Evolutionary conservation across 2,797 vertebrate genomes (phyloP).

Genomic region (Cossypha caffra): DNA sequence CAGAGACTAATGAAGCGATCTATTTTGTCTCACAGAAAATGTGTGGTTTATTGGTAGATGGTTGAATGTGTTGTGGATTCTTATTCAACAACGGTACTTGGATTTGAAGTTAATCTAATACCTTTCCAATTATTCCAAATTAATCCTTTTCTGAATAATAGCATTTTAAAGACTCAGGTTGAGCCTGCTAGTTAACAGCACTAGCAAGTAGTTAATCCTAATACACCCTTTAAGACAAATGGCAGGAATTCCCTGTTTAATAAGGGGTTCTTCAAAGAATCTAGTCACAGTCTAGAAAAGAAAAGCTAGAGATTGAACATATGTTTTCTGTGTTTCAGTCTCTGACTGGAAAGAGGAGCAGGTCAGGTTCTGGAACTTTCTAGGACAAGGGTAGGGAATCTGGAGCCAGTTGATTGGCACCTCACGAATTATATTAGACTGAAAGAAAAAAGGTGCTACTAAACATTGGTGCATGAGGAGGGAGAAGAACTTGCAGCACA

Average conservation of each 20-base stretch:
- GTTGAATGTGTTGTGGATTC: neutral
- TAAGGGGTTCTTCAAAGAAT: neutral
- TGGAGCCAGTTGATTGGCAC: neutral
- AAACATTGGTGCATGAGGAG: accelerated
- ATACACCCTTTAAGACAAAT: neutral
- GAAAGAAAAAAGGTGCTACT: neutral
- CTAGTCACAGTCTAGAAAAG: neutral
- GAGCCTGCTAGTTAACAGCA: neutral
- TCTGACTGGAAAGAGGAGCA: neutral
- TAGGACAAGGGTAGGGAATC: neutral
- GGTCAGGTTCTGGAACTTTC: neutral
- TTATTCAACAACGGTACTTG: neutral
- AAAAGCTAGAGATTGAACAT: neutral
- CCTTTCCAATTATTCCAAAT: neutral
- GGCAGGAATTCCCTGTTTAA: neutral
- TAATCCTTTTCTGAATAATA: neutral
- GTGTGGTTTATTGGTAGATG: neutral
- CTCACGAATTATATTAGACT: neutral
- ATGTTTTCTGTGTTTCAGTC: neutral
- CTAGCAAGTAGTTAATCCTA: neutral
- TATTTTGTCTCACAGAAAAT: neutral
- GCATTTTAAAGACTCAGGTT: neutral
- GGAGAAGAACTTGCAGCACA: neutral
- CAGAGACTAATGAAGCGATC: neutral
- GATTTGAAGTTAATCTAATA: neutral